A percentile compares a stretch with the other conserved stretches of the same genome.
phyloP scores from a whole-genome alignment of 2,113 vertebrate species.

The Brienomyrus longianalis region DNA sequence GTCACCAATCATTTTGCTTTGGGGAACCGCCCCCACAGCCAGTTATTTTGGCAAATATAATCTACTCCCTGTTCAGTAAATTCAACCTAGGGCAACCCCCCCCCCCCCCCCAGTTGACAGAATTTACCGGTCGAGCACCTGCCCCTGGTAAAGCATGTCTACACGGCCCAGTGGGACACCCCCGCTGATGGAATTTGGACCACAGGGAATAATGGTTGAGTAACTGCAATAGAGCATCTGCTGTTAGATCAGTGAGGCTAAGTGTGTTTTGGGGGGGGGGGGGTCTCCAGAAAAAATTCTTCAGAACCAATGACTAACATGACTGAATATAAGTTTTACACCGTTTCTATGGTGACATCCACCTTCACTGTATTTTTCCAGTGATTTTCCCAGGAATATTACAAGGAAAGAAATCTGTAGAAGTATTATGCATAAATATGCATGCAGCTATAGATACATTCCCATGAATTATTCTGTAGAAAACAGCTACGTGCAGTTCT shows the following conservation, averaged over 20 bases:
- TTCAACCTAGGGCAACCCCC: neutral
- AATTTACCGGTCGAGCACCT: neutral
- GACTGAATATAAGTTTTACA: neutral
- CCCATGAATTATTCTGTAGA: neutral
- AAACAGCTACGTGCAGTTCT: neutral
- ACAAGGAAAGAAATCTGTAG: neutral
- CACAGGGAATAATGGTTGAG: neutral
- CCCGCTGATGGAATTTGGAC: neutral
- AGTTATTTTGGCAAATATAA: neutral
- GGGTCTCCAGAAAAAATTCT: neutral
- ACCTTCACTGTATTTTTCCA: neutral
- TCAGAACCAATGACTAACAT: neutral
- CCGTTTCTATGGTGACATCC: neutral
- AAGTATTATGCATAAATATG: neutral
- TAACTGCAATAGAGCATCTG: neutral
- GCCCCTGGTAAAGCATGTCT: neutral
- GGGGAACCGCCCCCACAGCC: neutral
- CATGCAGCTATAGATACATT: neutral
- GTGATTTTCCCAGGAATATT: neutral
- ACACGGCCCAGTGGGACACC: neutral
- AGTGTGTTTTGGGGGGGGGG: neutral
- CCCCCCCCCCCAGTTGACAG: neutral
- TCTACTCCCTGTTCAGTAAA: neutral
- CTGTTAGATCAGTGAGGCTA: neutral
- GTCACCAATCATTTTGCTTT: neutral